Base-by-base conservation (phyloP, 2,797 vertebrate species). In the Cacajao melanocephalus region DNA sequence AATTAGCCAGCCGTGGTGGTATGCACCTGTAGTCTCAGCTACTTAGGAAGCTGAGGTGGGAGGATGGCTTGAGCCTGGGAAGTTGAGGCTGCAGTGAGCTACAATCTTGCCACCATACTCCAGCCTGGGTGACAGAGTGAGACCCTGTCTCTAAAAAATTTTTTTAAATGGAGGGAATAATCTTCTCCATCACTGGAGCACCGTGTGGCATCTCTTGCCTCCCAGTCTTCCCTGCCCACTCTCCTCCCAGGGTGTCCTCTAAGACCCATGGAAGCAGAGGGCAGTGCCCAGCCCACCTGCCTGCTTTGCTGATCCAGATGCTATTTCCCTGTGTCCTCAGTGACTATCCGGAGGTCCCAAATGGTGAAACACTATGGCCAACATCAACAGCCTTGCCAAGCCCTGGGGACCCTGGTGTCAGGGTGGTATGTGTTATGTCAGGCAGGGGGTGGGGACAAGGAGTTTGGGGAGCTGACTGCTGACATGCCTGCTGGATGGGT, bases 121-220 rank as follows among this genome's bases (percentile, higher is more conserved):
- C 64, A 67, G 33, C 64, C 64, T 15, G 4, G 33, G 64, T 67
- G 15, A 19, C 61, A 67, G 61, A 33, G 7, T n/a, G 33, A 67
- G 61, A 67, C 15, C 15, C 1, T n/a, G 64, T 19, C 64, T 67
- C 15, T 67, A 67, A 67, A n/a, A 64, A 67, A 19, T n/a, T 67
- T 44, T 44, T 44, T 8, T 1, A 44, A 44, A n/a, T 14, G 14
- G 15, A 11, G 33, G 50, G 30, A 61, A 46, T 13, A 5, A n/a
- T 24, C 36, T 26, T 75, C 55, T 81, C 22, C 46, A 20, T 8
- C 17, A 4, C 44, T 28, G 30, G 89, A 4, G 26, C 55, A 19
- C 44, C 5, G 2, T 0, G 61, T 0, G 2, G 28, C 48, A n/a
- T 11, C 55, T n/a, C 82, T 57, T 17, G 22, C 19, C 9, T 39